Conservation (phyloP, 2,113 vertebrate genomes). For the Indri indri region DNA sequence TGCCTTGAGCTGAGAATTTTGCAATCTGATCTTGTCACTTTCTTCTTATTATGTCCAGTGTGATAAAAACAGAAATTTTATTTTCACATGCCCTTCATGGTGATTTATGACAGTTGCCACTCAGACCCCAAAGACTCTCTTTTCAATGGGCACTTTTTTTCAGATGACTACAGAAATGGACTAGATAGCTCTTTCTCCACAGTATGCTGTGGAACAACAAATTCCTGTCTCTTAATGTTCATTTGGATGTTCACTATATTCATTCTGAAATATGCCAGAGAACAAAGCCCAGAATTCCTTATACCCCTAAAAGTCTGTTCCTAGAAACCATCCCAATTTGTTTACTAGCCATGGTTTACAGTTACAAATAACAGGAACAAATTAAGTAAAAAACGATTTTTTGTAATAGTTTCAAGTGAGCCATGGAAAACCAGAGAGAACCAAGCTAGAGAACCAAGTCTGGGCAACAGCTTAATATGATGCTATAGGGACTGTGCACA, state of each 20-base stretch:
- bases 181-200: not conserved
- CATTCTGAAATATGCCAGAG: not conserved
- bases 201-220: not conserved
- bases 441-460: not conserved
- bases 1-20: not conserved
- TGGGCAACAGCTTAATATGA: not conserved
- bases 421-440: not conserved
- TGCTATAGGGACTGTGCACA: accelerated
- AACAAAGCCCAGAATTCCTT: not conserved
- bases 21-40: not conserved
- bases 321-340: not conserved
- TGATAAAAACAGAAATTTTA: not conserved
- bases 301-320: not conserved
- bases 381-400: not conserved
- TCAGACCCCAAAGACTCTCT: not conserved
- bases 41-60: not conserved
- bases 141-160: not conserved
- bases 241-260: not conserved
- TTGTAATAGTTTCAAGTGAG: not conserved
- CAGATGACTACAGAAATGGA: not conserved
- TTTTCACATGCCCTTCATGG: not conserved
- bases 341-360: not conserved
- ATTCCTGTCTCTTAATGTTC: not conserved
- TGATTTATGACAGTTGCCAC: not conserved
- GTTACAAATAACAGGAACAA: constrained; percentile 31